Evolutionary conservation across 2,797 vertebrate genomes (phyloP).

Genomic region (Sebastolobus altivelis): DNA sequence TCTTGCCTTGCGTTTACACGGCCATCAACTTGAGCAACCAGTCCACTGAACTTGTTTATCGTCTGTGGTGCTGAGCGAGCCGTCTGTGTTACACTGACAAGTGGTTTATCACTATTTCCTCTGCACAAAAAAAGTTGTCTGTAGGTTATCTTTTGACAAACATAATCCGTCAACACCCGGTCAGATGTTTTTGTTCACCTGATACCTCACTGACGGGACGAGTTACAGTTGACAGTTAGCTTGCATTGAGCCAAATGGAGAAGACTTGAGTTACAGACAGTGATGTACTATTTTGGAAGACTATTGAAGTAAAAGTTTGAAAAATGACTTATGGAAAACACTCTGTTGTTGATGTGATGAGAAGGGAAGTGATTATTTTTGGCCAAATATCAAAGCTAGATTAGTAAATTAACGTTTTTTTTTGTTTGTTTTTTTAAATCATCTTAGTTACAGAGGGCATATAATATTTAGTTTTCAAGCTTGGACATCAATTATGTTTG

Average conservation of each 20-base stretch:
- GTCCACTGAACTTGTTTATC: slow-evolving; percentile 26
- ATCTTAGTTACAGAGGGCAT: neutral
- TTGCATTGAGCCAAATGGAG: slow-evolving; percentile 1
- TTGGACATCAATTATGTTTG: neutral
- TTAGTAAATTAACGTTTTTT: neutral
- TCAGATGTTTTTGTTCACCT: slow-evolving; percentile 10
- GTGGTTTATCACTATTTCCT: slow-evolving; percentile 24
- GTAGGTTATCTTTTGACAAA: slow-evolving; percentile 14
- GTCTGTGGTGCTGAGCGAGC: neutral
- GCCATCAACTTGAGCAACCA: neutral
- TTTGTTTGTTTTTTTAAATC: neutral
- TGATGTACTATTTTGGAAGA: neutral
- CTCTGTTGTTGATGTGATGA: neutral
- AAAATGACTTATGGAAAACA: neutral
- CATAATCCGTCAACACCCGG: neutral
- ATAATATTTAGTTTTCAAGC: neutral
- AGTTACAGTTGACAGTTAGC: neutral
- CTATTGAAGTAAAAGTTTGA: slow-evolving; percentile 3
- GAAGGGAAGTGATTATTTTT: neutral
- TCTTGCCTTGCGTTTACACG: neutral
- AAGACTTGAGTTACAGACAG: neutral
- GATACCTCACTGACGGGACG: neutral
- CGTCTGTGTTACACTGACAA: neutral
- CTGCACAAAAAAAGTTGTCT: neutral
- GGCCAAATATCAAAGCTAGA: neutral